These are phyloP conservation scores for Lasiurus cinereus DNA, from an alignment of 2,113 vertebrate genomes.

Conservation along the genomic window DNA sequence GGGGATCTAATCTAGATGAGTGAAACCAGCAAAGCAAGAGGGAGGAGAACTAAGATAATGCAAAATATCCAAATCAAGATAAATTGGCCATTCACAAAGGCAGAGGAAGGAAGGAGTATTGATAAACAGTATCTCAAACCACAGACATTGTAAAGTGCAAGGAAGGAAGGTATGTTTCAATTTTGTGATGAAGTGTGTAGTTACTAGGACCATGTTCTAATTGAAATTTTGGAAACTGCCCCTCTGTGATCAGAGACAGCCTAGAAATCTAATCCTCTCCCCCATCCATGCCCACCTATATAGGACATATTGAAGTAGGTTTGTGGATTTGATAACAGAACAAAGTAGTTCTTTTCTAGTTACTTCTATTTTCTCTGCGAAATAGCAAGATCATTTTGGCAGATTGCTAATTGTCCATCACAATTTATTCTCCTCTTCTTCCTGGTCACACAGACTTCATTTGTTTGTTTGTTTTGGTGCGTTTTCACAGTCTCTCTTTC, in stretches of 20 bases:
- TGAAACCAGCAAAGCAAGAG: not conserved
- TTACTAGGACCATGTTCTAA: not conserved
- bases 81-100: slow-evolving; percentile 34
- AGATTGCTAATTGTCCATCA: slow-evolving; percentile 12
- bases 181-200: not conserved
- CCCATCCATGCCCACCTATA: not conserved
- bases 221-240: not conserved
- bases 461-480: not conserved
- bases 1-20: not conserved
- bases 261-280: not conserved
- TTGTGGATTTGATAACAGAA: not conserved
- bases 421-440: not conserved
- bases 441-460: not conserved
- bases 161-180: not conserved
- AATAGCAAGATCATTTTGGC: slow-evolving; percentile 9
- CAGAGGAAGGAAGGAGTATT: not conserved
- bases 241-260: not conserved
- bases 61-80: not conserved
- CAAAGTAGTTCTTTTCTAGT: slow-evolving; percentile 24
- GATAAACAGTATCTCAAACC: not conserved
- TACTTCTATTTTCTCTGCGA: slow-evolving; percentile 42
- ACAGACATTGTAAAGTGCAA: not conserved
- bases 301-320: not conserved
- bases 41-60: not conserved
- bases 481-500: not conserved